Base-by-base conservation (phyloP, 2,113 vertebrate species). In the Loxodonta africana region DNA sequence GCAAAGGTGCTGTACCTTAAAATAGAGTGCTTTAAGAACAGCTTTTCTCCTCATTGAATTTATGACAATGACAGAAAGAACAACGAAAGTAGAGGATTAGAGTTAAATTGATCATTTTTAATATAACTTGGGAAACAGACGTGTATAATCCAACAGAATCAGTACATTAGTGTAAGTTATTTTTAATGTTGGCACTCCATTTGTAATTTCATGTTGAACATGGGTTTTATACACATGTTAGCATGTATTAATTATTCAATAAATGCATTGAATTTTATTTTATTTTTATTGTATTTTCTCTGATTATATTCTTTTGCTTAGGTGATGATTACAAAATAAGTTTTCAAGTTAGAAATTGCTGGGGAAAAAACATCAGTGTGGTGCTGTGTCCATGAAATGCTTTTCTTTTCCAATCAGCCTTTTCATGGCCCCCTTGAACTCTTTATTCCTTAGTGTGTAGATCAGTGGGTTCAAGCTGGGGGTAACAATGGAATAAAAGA, bases 361-460 rank as follows among this genome's bases (percentile, higher is more conserved):
- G 25, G 23, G 3, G 53, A 17, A 48, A 87, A 93, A 3, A 80
- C n/a, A 4, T 69, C 8, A 37, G 15, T 51, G 15, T 63, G 69
- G 12, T 84, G 4, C 62, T 83, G 37, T 76, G 62, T 76, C 12
- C 10, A n/a, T 4, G 28, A 41, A 30, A 74, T 2, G 1, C 48
- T 89, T 89, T 88, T 89, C 30, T 83, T 74, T 62, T 30, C 41
- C 18, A 62, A 48, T 37, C 5, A 94, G 41, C 23, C 23, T 88
- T 44, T 73, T 88, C 51, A 94, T 21, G 28, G 77, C 92, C 2
- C 18, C 65, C 41, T 88, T 88, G 65, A 94, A 48, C 17, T 88
- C 76, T 17, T 88, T 88, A 82, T 88, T 94, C 17, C 76, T 88
- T 82, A 89, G 33, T 73, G 84, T 88, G 25, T 88, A 77, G 30